Percentiles rank a stretch among this genome's conserved stretches.
phyloP scores from a whole-genome alignment of 2,797 vertebrate genomes.

The Sebastes diaconus region DNA sequence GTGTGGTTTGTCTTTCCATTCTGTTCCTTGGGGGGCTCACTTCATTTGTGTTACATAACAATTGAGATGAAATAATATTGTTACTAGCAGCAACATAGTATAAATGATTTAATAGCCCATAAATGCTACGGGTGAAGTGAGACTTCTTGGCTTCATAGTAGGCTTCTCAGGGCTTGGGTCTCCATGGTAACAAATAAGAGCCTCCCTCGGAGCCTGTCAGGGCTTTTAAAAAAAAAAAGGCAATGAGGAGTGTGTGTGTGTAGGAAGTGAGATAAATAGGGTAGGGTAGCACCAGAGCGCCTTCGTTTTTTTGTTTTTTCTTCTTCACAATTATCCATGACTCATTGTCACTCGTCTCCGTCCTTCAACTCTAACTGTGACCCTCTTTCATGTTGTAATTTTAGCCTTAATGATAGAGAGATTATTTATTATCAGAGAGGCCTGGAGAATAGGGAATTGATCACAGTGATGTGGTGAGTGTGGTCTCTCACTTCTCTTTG shows the following conservation, averaged over 20 bases:
- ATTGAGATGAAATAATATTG: constrained; percentile 53
- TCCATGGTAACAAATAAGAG: constrained; percentile 80
- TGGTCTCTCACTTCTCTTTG: constrained; percentile 17
- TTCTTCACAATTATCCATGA: constrained; percentile 44
- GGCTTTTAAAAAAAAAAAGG: constrained; percentile 58
- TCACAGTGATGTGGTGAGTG: constrained; percentile 16
- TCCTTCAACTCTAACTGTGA: constrained; percentile 38
- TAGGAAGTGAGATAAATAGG: constrained; percentile 54
- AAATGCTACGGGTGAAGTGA: constrained; percentile 61
- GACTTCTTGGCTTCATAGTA: constrained; percentile 66
- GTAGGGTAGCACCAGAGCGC: constrained; percentile 32
- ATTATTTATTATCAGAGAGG: constrained; percentile 37
- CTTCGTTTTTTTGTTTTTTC: constrained; percentile 11
- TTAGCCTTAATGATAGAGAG: constrained; percentile 29
- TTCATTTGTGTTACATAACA: constrained; percentile 62
- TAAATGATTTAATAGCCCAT: constrained; percentile 71
- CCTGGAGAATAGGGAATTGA: constrained; percentile 14
- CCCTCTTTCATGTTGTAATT: constrained; percentile 37
- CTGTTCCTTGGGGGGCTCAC: constrained; percentile 22
- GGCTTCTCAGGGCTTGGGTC: constrained; percentile 72
- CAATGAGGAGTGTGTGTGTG: constrained; percentile 13
- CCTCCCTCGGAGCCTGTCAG: constrained; percentile 71
- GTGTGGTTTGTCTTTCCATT: constrained; percentile 18
- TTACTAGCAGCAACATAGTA: constrained; percentile 54
- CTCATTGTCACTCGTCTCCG: constrained; percentile 29